phyloP scores from a whole-genome alignment of 2,888 invertebrate genomes.

The Hanleya hanleyi region DNA sequence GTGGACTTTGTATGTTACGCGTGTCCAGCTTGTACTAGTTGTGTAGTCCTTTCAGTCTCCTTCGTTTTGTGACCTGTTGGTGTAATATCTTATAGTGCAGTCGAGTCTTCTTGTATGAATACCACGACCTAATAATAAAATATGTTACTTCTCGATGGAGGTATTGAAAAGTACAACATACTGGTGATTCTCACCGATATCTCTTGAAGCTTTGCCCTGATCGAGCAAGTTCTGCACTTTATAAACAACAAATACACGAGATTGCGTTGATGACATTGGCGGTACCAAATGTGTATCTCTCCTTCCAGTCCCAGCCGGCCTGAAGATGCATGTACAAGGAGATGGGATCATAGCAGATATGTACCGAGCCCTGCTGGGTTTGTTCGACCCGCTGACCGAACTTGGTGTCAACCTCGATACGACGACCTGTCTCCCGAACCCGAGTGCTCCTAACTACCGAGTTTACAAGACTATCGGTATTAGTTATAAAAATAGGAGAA shows the following conservation, averaged over 20 bases:
- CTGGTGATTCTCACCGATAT: neutral
- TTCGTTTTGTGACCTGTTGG: no score
- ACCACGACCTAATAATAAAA: no score
- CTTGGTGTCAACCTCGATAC: conserved; percentile 77
- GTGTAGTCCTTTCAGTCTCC: no score
- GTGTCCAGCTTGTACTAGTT: no score
- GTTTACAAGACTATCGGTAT: conserved; percentile 62
- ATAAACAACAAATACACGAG: neutral
- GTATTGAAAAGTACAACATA: neutral
- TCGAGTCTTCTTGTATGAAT: no score
- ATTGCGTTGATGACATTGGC: neutral
- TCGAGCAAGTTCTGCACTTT: no score
- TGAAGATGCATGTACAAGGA: conserved; percentile 79
- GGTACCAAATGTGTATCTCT: no score
- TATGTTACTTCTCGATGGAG: no score
- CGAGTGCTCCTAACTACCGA: conserved; percentile 75
- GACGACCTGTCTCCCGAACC: conserved; percentile 83
- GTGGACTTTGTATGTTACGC: no score
- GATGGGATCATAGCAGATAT: conserved; percentile 81
- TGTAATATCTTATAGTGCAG: no score
- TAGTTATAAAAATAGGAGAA: conserved; percentile 9
- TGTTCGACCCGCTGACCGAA: conserved; percentile 74
- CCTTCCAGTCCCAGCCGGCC: conserved; percentile 59
- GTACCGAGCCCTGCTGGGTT: conserved; percentile 75
- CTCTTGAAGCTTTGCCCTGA: no score